Evolutionary conservation across 2,888 invertebrate genomes (phyloP).

Genomic region (Parapristionchus giblindavisi): DNA sequence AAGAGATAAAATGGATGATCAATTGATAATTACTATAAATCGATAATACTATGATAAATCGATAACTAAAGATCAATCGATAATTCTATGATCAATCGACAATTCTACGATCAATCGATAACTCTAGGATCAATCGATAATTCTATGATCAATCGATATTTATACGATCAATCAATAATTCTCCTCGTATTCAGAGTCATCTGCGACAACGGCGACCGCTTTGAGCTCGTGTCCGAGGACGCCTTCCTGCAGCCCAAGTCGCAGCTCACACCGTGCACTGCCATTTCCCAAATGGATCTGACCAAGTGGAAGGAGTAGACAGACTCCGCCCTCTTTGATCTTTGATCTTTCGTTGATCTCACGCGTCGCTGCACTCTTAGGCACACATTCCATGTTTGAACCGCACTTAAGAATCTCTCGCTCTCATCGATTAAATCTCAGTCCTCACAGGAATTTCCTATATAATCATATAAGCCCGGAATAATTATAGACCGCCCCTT

Average conservation of each 20-base stretch:
- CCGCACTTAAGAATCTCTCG: neutral
- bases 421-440: neutral
- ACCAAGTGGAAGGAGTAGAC: conserved; percentile 63
- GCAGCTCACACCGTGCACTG: conserved; percentile 60
- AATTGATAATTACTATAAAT: too few species aligned
- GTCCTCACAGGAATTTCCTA: neutral
- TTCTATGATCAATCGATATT: too few species aligned
- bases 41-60: too few species aligned
- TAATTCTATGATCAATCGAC: too few species aligned
- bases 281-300: conserved; percentile 63
- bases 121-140: too few species aligned
- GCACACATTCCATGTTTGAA: neutral
- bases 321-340: neutral
- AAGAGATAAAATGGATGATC: too few species aligned
- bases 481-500: too few species aligned
- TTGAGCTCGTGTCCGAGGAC: conserved; percentile 57
- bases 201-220: conserved; percentile 79
- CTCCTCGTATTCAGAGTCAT: conserved; percentile 82
- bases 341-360: conserved; percentile 31
- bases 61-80: too few species aligned
- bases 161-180: too few species aligned
- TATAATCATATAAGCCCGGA: neutral
- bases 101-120: too few species aligned
- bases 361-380: neutral
- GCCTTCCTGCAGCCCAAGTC: conserved; percentile 54